Percentiles rank a stretch among this genome's conserved stretches.
Evolutionary conservation across 2,797 vertebrate genomes (phyloP).

Genomic region (Leucoraja ocellata): DNA sequence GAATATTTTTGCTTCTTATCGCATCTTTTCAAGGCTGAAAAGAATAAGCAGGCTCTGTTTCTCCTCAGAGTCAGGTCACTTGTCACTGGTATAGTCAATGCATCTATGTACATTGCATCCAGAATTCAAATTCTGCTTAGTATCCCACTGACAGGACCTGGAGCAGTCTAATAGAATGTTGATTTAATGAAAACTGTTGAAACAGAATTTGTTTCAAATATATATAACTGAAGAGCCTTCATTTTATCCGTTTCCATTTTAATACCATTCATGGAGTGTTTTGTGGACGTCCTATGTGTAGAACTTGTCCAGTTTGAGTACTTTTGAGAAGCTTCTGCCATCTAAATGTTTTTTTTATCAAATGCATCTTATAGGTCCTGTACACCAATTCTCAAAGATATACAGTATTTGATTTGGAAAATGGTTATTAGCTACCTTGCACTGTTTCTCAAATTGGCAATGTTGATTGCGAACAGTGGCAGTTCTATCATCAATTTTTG

Average conservation of each 20-base stretch:
- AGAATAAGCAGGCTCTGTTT: background rate
- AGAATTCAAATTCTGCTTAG: background rate
- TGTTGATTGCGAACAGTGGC: background rate
- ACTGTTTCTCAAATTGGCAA: background rate
- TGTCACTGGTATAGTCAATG: background rate
- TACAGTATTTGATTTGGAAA: background rate
- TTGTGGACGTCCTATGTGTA: background rate
- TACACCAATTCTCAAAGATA: too few relatives aligned
- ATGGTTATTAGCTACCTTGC: background rate
- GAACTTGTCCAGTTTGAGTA: background rate
- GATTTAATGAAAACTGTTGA: background rate
- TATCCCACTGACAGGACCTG: background rate
- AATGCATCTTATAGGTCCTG: background rate
- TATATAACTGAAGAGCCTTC: background rate
- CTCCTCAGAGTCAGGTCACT: background rate
- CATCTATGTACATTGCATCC: background rate
- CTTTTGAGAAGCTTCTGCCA: background rate
- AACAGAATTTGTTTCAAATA: background rate
- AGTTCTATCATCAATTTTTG: background rate
- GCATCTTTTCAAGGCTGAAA: background rate
- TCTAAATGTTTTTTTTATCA: background rate
- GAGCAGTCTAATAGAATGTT: background rate
- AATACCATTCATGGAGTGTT: background rate
- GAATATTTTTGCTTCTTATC: background rate
- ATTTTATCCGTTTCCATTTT: background rate